A percentile compares a stretch with the other conserved stretches of the same genome.
Conservation (phyloP, 2,113 vertebrate species). For the Saguinus midas region DNA sequence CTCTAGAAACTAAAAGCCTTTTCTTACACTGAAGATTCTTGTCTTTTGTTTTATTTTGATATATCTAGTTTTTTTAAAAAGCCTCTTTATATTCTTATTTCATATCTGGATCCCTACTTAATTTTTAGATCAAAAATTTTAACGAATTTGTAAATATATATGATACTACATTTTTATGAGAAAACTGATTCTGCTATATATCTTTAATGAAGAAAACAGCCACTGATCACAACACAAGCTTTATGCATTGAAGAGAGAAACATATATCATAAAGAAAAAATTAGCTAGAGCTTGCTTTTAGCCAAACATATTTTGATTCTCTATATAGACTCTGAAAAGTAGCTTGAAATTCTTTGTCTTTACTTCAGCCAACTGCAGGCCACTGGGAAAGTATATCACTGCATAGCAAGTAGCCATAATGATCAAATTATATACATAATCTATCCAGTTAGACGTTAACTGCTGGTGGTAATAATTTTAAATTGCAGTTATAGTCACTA, state of each 20-base stretch:
- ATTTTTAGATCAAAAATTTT: constrained; percentile 17
- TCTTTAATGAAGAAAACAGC: background rate
- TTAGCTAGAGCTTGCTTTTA: background rate
- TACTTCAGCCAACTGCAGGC: background rate
- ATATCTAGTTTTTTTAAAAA: background rate
- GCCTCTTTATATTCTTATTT: background rate
- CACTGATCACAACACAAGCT: background rate
- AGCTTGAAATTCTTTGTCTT: background rate
- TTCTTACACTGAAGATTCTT: background rate
- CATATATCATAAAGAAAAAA: background rate
- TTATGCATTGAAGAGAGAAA: background rate
- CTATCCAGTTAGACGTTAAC: background rate
- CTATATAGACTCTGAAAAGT: background rate
- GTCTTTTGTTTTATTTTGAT: constrained; percentile 16
- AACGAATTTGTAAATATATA: background rate
- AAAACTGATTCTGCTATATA: background rate
- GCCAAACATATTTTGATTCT: background rate
- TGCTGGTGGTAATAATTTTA: constrained; percentile 8
- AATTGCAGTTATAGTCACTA: background rate
- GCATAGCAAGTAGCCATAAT: background rate
- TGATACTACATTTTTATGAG: background rate
- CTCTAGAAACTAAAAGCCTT: background rate
- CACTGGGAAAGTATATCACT: background rate
- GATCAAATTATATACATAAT: background rate
- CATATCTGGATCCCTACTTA: background rate